Conservation (phyloP, 2,888 invertebrate genomes). For the Sycophila texana region DNA sequence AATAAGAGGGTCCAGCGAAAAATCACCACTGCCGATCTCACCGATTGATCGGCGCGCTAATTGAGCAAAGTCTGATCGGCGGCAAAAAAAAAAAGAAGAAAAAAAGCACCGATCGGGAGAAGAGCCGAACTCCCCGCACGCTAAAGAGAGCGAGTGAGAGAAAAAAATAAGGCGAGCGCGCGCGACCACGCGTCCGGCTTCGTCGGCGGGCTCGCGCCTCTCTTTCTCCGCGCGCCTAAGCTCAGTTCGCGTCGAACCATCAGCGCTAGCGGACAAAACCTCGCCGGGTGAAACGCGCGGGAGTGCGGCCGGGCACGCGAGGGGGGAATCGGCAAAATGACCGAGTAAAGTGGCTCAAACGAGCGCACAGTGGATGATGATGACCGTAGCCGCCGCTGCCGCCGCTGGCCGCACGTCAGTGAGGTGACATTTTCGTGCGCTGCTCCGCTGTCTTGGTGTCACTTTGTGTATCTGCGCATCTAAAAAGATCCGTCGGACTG, state of each 20-base stretch:
- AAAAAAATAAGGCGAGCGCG: too few relatives aligned
- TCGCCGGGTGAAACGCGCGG: background rate
- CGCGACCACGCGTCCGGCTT: background rate
- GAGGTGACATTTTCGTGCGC: constrained; percentile 45
- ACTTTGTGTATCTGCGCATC: constrained; percentile 35
- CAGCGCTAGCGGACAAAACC: constrained; percentile 40
- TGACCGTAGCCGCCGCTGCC: constrained; percentile 11
- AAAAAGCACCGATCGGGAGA: too few relatives aligned
- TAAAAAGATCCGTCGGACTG: background rate
- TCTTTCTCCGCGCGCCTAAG: background rate
- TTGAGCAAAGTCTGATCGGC: too few relatives aligned
- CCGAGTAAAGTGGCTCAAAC: constrained; percentile 59
- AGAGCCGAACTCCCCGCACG: too few relatives aligned
- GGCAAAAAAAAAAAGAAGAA: too few relatives aligned
- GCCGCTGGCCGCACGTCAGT: constrained; percentile 26
- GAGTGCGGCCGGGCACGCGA: background rate
- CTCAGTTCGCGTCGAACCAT: constrained; percentile 46
- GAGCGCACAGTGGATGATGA: constrained; percentile 48
- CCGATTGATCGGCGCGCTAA: too few relatives aligned
- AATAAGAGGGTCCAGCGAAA: too few relatives aligned
- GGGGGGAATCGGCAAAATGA: constrained; percentile 46
- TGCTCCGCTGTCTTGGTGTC: background rate
- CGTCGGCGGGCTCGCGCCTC: background rate
- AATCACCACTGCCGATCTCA: too few relatives aligned
- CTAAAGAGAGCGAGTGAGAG: too few relatives aligned